A percentile compares a stretch with the other conserved stretches of the same genome.
These are phyloP conservation scores for Drosophila ironensis DNA, from an alignment of 1,140 invertebrate genomes.

Conservation along the genomic window DNA sequence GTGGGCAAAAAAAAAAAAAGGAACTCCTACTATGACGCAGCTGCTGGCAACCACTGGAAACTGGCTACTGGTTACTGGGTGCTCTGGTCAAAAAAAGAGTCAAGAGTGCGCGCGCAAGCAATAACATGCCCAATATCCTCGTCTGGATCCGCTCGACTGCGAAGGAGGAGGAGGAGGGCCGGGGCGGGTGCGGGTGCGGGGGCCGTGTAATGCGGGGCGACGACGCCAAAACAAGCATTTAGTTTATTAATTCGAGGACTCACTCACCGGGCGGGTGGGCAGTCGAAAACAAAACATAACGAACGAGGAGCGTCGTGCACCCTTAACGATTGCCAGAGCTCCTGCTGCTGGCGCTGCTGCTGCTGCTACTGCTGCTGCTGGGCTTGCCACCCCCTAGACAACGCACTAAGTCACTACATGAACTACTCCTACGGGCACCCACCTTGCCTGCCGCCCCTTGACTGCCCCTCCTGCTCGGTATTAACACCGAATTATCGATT, in stretches of 20 bases:
- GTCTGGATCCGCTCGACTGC: slow-evolving; percentile 45
- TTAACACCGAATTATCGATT: slow-evolving; percentile 82
- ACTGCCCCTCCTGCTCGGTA: slow-evolving; percentile 47
- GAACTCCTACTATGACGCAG: slow-evolving; percentile 69
- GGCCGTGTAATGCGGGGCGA: too few species aligned
- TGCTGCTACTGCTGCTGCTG: not conserved
- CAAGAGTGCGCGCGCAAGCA: slow-evolving; percentile 77
- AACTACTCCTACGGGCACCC: slow-evolving; percentile 41
- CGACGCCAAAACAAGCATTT: slow-evolving; percentile 75
- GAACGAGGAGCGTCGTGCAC: slow-evolving; percentile 42
- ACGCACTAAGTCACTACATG: slow-evolving; percentile 37
- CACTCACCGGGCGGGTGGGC: slow-evolving; percentile 2
- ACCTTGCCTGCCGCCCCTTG: slow-evolving; percentile 1
- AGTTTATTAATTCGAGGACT: slow-evolving; percentile 76
- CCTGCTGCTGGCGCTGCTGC: not conserved
- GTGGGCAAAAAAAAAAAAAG: not conserved
- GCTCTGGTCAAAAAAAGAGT: slow-evolving; percentile 36
- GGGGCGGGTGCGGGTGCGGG: too few species aligned
- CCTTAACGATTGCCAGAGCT: slow-evolving; percentile 24
- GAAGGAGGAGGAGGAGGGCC: not conserved
- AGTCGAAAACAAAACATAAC: slow-evolving; percentile 43
- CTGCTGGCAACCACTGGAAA: slow-evolving; percentile 32
- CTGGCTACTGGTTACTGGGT: slow-evolving; percentile 6
- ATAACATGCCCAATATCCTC: slow-evolving; percentile 71
- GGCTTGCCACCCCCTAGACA: not conserved